Conservation (phyloP, 1,140 invertebrate genomes). For the Dermatophagoides farinae region DNA sequence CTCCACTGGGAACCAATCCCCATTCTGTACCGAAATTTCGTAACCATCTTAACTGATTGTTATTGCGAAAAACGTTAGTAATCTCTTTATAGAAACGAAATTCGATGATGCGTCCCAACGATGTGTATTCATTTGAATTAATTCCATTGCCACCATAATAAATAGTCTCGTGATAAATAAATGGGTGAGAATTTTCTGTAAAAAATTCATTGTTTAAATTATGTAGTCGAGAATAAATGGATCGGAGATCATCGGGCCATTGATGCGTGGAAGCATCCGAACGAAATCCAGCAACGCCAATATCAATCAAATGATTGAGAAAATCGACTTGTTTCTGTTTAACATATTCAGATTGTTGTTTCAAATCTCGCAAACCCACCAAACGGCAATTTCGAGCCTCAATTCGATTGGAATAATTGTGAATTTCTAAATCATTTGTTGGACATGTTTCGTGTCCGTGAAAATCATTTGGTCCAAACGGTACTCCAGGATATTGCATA, state of each 20-base stretch:
- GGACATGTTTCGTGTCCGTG: slow-evolving; percentile 21
- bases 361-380: slow-evolving; percentile 40
- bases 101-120: slow-evolving; percentile 46
- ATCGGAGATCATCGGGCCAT: slow-evolving; percentile 47
- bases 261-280: slow-evolving; percentile 58
- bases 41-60: slow-evolving; percentile 20
- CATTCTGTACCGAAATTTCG: slow-evolving; percentile 25
- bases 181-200: slow-evolving; percentile 33
- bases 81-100: slow-evolving; percentile 43
- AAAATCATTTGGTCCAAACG: slow-evolving; percentile 28
- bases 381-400: slow-evolving; percentile 48
- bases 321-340: slow-evolving; percentile 41
- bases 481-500: slow-evolving; percentile 31
- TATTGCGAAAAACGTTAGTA: slow-evolving; percentile 32
- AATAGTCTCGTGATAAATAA: slow-evolving; percentile 60
- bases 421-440: slow-evolving; percentile 22
- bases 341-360: slow-evolving; percentile 41
- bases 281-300: slow-evolving; percentile 51
- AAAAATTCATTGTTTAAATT: slow-evolving; percentile 40
- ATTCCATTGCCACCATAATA: slow-evolving; percentile 41
- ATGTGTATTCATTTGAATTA: slow-evolving; percentile 38
- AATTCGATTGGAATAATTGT: slow-evolving; percentile 20
- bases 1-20: slow-evolving; percentile 24
- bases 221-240: slow-evolving; percentile 38
- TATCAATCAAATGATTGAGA: slow-evolving; percentile 44